These are phyloP conservation scores for Zaprionus lachaisei DNA, from an alignment of 1,140 invertebrate genomes.

Conservation along the genomic window DNA sequence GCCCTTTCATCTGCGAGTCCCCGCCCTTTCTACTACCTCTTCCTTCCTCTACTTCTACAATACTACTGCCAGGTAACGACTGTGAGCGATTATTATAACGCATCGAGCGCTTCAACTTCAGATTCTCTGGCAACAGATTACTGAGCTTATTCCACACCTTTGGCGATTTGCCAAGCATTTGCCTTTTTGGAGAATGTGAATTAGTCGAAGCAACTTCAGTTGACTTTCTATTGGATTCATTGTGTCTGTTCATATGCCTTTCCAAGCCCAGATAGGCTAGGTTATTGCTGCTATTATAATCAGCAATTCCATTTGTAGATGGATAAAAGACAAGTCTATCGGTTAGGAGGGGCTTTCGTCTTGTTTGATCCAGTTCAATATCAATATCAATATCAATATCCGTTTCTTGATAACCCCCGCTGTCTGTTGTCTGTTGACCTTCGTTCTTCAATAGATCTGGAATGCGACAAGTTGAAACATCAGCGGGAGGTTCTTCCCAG, in stretches of 20 bases:
- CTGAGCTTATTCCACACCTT: conserved; percentile 78
- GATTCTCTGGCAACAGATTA: conserved; percentile 91
- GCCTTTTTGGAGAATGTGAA: background rate
- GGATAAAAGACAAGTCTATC: conserved; percentile 79
- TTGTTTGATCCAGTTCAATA: background rate
- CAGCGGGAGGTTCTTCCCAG: conserved; percentile 47
- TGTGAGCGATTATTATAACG: conserved; percentile 92
- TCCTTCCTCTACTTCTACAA: conserved; percentile 85
- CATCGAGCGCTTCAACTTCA: conserved; percentile 86
- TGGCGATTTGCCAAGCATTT: conserved; percentile 72
- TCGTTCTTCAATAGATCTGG: conserved; percentile 67
- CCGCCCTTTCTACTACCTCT: background rate
- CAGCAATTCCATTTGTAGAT: conserved; percentile 59
- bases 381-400: conserved; percentile 41
- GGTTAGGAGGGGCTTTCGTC: conserved; percentile 53
- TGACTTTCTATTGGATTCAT: background rate
- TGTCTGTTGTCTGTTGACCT: background rate
- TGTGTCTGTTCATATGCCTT: background rate
- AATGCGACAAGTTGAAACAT: conserved; percentile 29
- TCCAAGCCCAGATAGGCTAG: conserved; percentile 56
- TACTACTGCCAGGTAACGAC: conserved; percentile 90
- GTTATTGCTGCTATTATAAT: conserved; percentile 67
- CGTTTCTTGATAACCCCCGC: conserved; percentile 32
- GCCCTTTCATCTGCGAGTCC: conserved; percentile 50
- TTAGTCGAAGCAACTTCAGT: background rate